Base-by-base conservation (phyloP, 2,797 vertebrate species). In the Coranthus polyacanthus region DNA sequence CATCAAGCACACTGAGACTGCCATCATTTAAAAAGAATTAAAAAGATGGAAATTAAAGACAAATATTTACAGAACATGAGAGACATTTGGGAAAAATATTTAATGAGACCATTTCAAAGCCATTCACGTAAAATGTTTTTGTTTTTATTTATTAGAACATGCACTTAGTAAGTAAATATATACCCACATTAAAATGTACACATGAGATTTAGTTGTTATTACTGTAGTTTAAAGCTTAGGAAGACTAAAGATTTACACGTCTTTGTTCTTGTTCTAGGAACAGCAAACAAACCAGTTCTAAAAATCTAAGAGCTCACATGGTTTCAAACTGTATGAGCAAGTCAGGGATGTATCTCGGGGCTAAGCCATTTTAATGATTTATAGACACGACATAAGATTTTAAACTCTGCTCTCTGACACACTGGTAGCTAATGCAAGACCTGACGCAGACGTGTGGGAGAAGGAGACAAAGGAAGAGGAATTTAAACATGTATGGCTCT, bases 351-450 rank as follows among this genome's bases (percentile, higher is more conserved):
- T 69, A 34, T 87, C 85, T 59, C 16, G 61, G 59, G 78, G 79
- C 68, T 9, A 57, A 80, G 83, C 44, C 68, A 50, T 79, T 55
- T 87, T 65, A 84, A 90, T 86, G 79, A 87, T 88, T 88, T 75
- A 82, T 84, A 68, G 70, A 79, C 53, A 37, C 49, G 73, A 57
- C 45, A 6, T 68, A 55, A 72, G 52, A 68, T 59, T 54, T 65
- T 71, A 62, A 60, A 52, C 50, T 32, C 22, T 32, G 39, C 46
- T 18, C 51, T 1, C 20, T 67, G 70, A 82, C 79, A 72, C 63
- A 50, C 54, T 55, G 65, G 38, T 68, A 79, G 60, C 52, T 29
- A n/a, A 6, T n/a, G 32, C 32, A 12, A 37, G 42, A 60, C 38
- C 38, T 37, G 13, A 15, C 39, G 56, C 36, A 26, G 29, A 29